Evolutionary conservation across 2,888 invertebrate species (phyloP).

Genomic region (Sesia apiformis): DNA sequence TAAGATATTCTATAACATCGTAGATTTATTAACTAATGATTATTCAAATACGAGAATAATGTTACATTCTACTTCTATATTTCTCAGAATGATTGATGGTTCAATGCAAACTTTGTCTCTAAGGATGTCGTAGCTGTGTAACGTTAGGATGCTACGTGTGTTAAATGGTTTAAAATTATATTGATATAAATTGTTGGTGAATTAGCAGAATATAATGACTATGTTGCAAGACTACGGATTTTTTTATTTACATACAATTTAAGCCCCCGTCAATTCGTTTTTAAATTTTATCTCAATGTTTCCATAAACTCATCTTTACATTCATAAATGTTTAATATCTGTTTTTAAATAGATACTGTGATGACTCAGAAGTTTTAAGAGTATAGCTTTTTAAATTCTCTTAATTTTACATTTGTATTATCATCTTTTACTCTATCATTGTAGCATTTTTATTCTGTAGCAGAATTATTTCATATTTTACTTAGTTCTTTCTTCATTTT

Average conservation of each 20-base stretch:
- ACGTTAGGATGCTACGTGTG: slow-evolving; percentile 43
- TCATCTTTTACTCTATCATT: neutral
- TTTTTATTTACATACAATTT: slow-evolving; percentile 54
- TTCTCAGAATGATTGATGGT: slow-evolving; percentile 53
- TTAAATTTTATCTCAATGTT: slow-evolving; percentile 31
- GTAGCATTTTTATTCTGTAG: neutral
- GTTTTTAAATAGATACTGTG: slow-evolving; percentile 54
- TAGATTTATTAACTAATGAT: slow-evolving; percentile 55
- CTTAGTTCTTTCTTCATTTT: slow-evolving; percentile 9
- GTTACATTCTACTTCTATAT: slow-evolving; percentile 46
- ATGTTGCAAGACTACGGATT: slow-evolving; percentile 61
- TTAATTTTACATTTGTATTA: neutral
- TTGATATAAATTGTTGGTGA: slow-evolving; percentile 48
- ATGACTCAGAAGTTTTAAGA: slow-evolving; percentile 57
- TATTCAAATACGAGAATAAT: slow-evolving; percentile 47
- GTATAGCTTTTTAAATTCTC: neutral
- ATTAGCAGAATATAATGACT: slow-evolving; percentile 68
- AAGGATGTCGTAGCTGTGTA: slow-evolving; percentile 32
- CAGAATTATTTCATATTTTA: neutral
- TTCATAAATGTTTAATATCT: slow-evolving; percentile 40
- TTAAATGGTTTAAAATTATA: slow-evolving; percentile 24
- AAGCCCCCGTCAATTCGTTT: slow-evolving; percentile 29
- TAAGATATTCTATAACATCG: slow-evolving; percentile 57
- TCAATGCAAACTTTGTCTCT: slow-evolving; percentile 73
- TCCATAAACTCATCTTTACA: slow-evolving; percentile 45